Conservation (phyloP, 2,888 invertebrate genomes). For the Loripinus fragilis region DNA sequence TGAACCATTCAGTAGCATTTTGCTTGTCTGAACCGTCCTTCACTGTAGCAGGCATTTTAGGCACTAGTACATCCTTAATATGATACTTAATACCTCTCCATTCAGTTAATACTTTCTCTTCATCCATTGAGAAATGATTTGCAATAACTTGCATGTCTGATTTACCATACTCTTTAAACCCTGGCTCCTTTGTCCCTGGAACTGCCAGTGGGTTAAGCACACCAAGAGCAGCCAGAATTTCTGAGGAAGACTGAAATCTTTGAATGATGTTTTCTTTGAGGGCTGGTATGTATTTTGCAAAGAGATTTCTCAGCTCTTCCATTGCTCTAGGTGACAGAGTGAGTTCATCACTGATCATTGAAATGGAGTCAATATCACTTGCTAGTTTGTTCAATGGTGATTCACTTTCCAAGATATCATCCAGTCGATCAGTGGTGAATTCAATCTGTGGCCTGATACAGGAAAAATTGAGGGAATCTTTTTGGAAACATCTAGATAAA, state of each 20-base stretch:
- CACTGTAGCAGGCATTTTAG: slow-evolving; percentile 17
- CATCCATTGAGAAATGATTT: slow-evolving; percentile 29
- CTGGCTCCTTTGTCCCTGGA: background rate
- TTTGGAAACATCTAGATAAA: slow-evolving; percentile 47
- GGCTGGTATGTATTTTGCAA: slow-evolving; percentile 32
- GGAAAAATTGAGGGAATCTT: slow-evolving; percentile 30
- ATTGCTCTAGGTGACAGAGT: slow-evolving; percentile 19
- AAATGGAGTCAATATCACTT: slow-evolving; percentile 34
- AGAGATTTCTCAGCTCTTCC: slow-evolving; percentile 25
- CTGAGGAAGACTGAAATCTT: slow-evolving; percentile 26
- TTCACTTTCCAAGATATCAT: slow-evolving; percentile 11
- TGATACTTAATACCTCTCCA: slow-evolving; percentile 49
- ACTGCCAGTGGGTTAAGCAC: slow-evolving; percentile 35
- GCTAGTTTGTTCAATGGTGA: slow-evolving; percentile 27
- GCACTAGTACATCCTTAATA: slow-evolving; percentile 24
- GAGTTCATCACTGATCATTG: slow-evolving; percentile 36
- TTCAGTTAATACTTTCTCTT: slow-evolving; percentile 27
- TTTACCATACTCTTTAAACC: slow-evolving; percentile 27
- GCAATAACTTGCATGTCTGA: slow-evolving; percentile 19
- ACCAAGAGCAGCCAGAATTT: slow-evolving; percentile 24
- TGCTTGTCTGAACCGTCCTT: background rate
- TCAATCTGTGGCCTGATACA: slow-evolving; percentile 28
- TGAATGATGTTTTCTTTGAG: slow-evolving; percentile 25
- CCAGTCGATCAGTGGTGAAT: slow-evolving; percentile 24
- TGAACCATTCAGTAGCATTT: slow-evolving; percentile 32